These are phyloP conservation scores for Eupithecia tripunctaria DNA, from an alignment of 2,888 invertebrate genomes.

Conservation along the genomic window DNA sequence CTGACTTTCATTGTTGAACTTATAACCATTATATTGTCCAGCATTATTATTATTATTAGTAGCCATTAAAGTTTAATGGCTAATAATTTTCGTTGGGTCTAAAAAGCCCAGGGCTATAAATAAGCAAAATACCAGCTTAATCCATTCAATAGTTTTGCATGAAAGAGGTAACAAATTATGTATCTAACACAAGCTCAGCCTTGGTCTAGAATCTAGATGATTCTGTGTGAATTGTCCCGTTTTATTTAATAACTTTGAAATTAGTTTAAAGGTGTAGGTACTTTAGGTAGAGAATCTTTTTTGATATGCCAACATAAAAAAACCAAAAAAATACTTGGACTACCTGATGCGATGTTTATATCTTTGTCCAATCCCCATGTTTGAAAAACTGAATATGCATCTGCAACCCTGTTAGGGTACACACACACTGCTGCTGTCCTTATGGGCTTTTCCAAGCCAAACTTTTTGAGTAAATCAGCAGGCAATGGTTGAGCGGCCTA, in stretches of 20 bases:
- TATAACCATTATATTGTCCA: background rate
- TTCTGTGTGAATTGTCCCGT: no score
- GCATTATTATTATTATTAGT: no score
- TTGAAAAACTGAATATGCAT: slow-evolving; percentile 86
- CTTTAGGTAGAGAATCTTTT: background rate
- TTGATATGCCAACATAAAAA: background rate
- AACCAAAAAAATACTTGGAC: background rate
- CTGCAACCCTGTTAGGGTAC: slow-evolving; percentile 93
- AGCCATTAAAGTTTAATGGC: background rate
- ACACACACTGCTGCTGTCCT: slow-evolving; percentile 97
- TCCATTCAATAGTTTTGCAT: no score
- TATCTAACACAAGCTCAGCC: background rate
- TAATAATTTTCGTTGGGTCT: no score
- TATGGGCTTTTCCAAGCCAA: slow-evolving; percentile 70
- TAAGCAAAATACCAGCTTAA: background rate
- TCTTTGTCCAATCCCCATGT: slow-evolving; percentile 79
- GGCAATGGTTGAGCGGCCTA: slow-evolving; percentile 85
- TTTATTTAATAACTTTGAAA: background rate
- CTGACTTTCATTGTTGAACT: no score
- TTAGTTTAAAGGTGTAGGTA: background rate
- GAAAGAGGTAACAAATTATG: background rate
- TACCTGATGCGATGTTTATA: slow-evolving; percentile 93
- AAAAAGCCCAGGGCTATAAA: no score
- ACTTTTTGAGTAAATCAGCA: slow-evolving; percentile 48
- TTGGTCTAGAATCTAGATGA: no score